phyloP scores from a whole-genome alignment of 2,113 vertebrate genomes.

The Hydropotes inermis region DNA sequence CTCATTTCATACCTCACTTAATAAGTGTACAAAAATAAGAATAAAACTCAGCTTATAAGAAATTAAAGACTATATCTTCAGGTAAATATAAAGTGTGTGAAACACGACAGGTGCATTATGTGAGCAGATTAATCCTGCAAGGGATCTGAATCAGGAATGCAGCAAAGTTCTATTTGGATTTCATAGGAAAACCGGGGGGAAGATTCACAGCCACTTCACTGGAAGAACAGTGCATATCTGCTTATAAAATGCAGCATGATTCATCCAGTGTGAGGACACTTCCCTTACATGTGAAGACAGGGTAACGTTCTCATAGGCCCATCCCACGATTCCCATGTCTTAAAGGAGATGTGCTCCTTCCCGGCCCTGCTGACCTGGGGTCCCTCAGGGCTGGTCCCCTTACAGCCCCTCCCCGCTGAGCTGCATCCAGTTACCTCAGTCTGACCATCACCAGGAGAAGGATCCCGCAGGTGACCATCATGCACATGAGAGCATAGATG shows the following conservation, averaged over 20 bases:
- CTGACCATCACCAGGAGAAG: slow-evolving; percentile 81
- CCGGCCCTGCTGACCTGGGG: neutral
- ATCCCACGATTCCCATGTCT: neutral
- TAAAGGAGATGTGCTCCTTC: neutral
- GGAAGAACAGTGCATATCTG: neutral
- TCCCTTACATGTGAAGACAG: neutral
- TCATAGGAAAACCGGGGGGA: neutral
- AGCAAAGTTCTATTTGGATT: neutral
- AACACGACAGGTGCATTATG: neutral
- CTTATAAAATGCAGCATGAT: neutral
- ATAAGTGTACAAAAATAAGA: neutral
- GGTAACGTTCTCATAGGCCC: neutral
- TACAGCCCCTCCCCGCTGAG: neutral
- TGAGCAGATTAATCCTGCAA: neutral
- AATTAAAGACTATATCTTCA: neutral
- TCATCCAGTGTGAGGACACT: neutral
- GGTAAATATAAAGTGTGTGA: neutral
- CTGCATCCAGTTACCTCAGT: slow-evolving; percentile 83
- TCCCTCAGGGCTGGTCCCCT: no score
- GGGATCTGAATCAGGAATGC: neutral
- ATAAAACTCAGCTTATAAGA: neutral
- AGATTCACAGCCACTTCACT: neutral
- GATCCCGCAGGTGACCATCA: slow-evolving; percentile 81
- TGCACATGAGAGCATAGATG: slow-evolving; percentile 80
- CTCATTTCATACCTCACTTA: neutral